These are phyloP conservation scores for Mesorhabditis spiculigera DNA, from an alignment of 2,888 invertebrate genomes.

Conservation along the genomic window DNA sequence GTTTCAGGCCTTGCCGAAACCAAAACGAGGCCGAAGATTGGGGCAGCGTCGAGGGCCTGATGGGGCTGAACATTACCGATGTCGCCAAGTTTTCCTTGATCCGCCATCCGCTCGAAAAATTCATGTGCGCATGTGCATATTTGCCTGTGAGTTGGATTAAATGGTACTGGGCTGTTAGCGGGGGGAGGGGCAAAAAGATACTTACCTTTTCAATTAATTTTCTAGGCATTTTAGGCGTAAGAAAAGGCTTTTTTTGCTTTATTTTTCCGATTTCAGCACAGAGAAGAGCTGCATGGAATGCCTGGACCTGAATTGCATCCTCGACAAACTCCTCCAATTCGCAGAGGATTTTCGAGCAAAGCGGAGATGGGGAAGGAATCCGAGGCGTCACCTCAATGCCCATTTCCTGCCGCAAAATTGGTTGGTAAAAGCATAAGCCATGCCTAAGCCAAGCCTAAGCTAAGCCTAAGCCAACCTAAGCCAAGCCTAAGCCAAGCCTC, in stretches of 20 bases:
- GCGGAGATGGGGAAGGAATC: not conserved
- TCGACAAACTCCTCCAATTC: too few relatives aligned
- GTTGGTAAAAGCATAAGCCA: not conserved
- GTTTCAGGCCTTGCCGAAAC: not conserved
- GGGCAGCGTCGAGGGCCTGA: too few relatives aligned
- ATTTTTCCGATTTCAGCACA: not conserved
- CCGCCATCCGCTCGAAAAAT: not conserved
- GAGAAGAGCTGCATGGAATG: not conserved
- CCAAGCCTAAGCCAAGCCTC: not conserved
- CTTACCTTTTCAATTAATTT: too few relatives aligned
- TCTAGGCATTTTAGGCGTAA: not conserved
- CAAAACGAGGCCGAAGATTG: not conserved
- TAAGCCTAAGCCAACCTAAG: not conserved
- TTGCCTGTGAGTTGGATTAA: not conserved
- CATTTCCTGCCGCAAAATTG: not conserved
- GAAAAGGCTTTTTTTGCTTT: not conserved
- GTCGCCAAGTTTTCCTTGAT: not conserved
- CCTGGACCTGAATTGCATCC: not conserved
- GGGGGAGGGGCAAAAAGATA: too few relatives aligned
- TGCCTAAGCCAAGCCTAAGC: not conserved
- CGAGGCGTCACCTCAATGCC: not conserved
- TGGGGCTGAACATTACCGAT: not conserved
- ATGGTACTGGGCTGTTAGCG: not conserved
- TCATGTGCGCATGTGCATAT: not conserved
- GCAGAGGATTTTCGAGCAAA: too few relatives aligned